Conservation (phyloP, 1,140 invertebrate species). For the Drosophila pseudoananassae region DNA sequence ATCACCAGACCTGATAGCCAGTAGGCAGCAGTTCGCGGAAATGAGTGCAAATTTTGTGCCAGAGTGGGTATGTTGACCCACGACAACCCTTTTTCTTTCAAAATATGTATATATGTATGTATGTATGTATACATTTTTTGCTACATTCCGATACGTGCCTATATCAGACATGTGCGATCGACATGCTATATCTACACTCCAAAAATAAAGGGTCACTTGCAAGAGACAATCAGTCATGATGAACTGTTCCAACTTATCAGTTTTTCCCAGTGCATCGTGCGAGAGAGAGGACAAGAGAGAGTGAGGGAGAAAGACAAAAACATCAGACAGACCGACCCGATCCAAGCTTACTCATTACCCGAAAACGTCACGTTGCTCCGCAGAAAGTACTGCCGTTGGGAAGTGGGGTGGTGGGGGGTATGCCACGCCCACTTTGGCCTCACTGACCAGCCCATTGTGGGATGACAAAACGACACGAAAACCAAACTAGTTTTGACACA, state of each 20-base stretch:
- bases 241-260: too few species aligned
- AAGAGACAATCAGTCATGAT: not conserved
- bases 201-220: not conserved
- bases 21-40: not conserved
- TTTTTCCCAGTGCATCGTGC: not conserved
- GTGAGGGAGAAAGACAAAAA: too few species aligned
- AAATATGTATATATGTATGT: slow-evolving; percentile 8
- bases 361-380: slow-evolving; percentile 46
- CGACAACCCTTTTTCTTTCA: slow-evolving; percentile 43
- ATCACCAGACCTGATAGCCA: too few species aligned
- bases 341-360: slow-evolving; percentile 40
- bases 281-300: too few species aligned
- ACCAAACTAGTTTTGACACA: slow-evolving; percentile 20
- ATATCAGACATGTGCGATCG: slow-evolving; percentile 55
- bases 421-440: slow-evolving; percentile 27
- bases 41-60: slow-evolving; percentile 6
- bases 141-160: slow-evolving; percentile 20
- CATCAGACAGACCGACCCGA: too few species aligned
- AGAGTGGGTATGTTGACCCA: slow-evolving; percentile 46
- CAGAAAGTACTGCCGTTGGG: slow-evolving; percentile 24
- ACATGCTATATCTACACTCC: slow-evolving; percentile 5
- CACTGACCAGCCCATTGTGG: slow-evolving; percentile 28
- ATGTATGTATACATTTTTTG: not conserved
- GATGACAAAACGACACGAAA: slow-evolving; percentile 13
- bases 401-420: not conserved